A percentile compares a stretch with the other conserved stretches of the same genome.
Conservation (phyloP, 2,888 invertebrate genomes). For the Synanthedon tipuliformis region DNA sequence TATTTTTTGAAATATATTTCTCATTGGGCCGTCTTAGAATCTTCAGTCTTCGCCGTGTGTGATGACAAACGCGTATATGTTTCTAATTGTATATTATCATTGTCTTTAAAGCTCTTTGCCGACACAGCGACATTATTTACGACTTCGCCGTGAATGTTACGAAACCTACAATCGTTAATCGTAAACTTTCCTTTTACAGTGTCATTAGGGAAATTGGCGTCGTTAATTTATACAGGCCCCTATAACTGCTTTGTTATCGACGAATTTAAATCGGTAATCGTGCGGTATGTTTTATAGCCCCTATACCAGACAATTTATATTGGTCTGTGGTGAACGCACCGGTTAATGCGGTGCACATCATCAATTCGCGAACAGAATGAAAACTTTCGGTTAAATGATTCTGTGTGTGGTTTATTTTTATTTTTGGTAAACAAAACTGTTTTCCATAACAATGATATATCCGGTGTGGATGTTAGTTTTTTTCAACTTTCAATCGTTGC, state of each 20-base stretch:
- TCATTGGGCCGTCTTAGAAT: too few relatives aligned
- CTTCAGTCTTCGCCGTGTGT: too few relatives aligned
- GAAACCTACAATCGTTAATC: conserved; percentile 31
- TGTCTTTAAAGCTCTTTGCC: neutral
- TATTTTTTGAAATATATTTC: too few relatives aligned
- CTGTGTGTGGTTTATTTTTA: conserved; percentile 10
- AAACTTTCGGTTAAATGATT: conserved; percentile 17
- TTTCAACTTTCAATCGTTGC: too few relatives aligned
- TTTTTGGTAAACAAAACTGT: conserved; percentile 7
- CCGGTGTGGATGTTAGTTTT: too few relatives aligned
- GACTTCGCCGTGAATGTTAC: neutral
- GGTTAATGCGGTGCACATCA: neutral
- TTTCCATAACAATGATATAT: neutral
- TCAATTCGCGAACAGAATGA: conserved; percentile 28
- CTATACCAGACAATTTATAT: conserved; percentile 53
- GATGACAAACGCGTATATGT: neutral
- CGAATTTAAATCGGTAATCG: conserved; percentile 63
- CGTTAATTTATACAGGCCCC: conserved; percentile 62
- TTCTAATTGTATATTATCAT: neutral
- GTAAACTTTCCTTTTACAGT: conserved; percentile 65
- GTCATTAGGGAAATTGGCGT: conserved; percentile 66
- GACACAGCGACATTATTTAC: neutral
- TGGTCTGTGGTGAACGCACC: conserved; percentile 11
- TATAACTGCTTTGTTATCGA: conserved; percentile 57
- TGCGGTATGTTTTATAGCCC: conserved; percentile 61